Evolutionary conservation across 2,888 invertebrate species (phyloP).

Genomic region (Stenotaenia linearis): DNA sequence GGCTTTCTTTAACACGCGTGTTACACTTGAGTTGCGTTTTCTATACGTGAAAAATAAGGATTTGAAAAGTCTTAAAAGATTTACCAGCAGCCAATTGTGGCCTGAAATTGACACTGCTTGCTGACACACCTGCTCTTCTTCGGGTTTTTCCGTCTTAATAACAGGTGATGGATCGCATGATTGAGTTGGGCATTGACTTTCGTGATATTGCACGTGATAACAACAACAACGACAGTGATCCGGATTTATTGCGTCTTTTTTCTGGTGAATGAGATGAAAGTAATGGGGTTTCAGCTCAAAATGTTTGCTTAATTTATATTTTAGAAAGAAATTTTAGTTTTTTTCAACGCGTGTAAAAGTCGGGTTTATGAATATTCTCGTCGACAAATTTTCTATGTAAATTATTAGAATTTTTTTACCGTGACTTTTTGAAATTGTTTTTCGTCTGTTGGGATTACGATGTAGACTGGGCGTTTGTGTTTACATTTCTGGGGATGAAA

Average conservation of each 20-base stretch:
- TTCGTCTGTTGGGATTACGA: neutral
- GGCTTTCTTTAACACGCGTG: neutral
- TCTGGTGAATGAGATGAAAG: neutral
- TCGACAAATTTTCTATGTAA: no score
- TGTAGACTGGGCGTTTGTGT: neutral
- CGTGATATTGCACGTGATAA: neutral
- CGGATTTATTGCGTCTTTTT: neutral
- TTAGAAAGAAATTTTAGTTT: no score
- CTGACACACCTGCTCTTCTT: constrained; percentile 9
- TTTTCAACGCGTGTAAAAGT: no score
- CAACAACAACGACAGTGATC: neutral
- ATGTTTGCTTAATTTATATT: no score
- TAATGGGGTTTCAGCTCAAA: no score
- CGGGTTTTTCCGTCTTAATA: neutral
- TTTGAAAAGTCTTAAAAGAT: neutral
- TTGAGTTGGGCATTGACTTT: neutral
- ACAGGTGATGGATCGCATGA: neutral
- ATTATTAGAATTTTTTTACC: no score
- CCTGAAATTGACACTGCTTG: neutral
- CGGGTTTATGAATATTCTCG: no score
- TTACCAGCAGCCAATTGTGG: neutral
- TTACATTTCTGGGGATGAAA: neutral
- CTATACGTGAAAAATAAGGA: neutral
- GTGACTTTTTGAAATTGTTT: neutral
- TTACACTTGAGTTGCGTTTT: neutral